A percentile compares a stretch with the other conserved stretches of the same genome.
Evolutionary conservation across 2,888 invertebrate species (phyloP).

Genomic region (Polymixis flavicincta): DNA sequence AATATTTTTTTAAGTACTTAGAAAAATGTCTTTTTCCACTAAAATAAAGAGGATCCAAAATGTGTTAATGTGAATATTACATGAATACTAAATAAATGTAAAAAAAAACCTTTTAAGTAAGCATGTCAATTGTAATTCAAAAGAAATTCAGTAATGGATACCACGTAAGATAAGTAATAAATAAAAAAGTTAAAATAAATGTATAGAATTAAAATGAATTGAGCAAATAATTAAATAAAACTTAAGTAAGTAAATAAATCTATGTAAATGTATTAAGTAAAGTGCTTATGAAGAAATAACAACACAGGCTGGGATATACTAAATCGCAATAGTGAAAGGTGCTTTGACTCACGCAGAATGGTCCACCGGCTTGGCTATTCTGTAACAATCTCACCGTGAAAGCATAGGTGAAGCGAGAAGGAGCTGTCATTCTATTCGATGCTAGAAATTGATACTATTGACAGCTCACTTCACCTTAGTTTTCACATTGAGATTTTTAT

Average conservation of each 20-base stretch:
- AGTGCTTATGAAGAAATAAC: constrained; percentile 9
- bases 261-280: constrained; percentile 28
- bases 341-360: background rate
- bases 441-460: too few species aligned
- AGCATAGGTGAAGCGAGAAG: too few species aligned
- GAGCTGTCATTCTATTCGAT: too few species aligned
- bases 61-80: background rate
- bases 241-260: constrained; percentile 14
- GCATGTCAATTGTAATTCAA: background rate
- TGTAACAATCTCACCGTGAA: too few species aligned
- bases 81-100: background rate
- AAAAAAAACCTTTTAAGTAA: constrained; percentile 4
- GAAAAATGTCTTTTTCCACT: background rate
- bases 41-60: background rate
- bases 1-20: background rate
- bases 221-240: constrained; percentile 33
- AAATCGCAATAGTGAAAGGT: background rate
- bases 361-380: too few species aligned
- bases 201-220: constrained; percentile 9
- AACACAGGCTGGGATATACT: background rate
- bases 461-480: too few species aligned
- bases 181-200: constrained; percentile 7
- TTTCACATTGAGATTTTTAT: too few species aligned
- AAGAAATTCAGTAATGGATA: background rate
- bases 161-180: background rate